These are phyloP conservation scores for Muschampia plurimacula DNA, from an alignment of 2,888 invertebrate species.

Conservation along the genomic window DNA sequence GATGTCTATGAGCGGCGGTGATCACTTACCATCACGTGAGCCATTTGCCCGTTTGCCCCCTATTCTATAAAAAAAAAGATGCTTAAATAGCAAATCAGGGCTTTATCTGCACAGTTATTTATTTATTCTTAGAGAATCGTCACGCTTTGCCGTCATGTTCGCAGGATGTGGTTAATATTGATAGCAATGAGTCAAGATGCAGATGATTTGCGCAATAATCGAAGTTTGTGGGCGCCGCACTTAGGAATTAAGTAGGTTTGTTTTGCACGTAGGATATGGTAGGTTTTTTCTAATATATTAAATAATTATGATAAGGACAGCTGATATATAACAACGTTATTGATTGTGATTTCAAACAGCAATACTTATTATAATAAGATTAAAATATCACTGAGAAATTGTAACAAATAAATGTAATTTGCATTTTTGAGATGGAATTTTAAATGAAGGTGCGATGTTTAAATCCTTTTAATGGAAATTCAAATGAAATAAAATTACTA, in stretches of 20 bases:
- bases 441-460: too few species aligned
- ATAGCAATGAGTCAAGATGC: conserved; percentile 37
- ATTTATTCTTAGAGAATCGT: conserved; percentile 34
- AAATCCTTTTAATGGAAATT: too few species aligned
- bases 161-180: conserved; percentile 39
- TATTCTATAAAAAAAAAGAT: too few species aligned
- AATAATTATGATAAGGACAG: neutral
- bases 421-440: too few species aligned
- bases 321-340: neutral
- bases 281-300: neutral
- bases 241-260: neutral
- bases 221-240: conserved; percentile 20
- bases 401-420: too few species aligned
- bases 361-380: too few species aligned
- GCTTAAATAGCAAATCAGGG: neutral
- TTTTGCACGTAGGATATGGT: neutral
- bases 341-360: too few species aligned
- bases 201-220: conserved; percentile 36
- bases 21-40: too few species aligned
- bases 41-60: too few species aligned
- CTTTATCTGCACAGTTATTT: conserved; percentile 32
- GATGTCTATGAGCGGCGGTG: too few species aligned
- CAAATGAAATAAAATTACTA: too few species aligned
- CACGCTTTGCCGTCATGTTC: conserved; percentile 30
- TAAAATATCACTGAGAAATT: too few species aligned